These are phyloP conservation scores for Columba livia DNA, from an alignment of 2,113 vertebrate species.

Conservation along the genomic window DNA sequence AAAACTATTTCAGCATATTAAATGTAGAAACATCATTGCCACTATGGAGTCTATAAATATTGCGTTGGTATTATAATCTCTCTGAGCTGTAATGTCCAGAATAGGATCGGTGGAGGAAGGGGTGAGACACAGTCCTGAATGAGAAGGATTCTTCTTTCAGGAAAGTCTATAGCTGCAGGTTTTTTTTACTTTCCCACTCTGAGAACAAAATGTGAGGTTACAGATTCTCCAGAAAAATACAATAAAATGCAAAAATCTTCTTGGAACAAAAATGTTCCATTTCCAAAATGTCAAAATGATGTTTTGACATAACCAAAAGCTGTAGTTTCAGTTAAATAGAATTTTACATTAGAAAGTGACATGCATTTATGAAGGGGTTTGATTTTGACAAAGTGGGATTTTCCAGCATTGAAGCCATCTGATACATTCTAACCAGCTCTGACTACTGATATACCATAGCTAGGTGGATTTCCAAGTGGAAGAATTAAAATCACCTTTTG, in stretches of 20 bases:
- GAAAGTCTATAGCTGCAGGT: not conserved
- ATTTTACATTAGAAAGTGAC: conserved; percentile 31
- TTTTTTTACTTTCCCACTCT: not conserved
- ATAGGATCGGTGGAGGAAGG: not conserved
- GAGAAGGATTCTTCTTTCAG: not conserved
- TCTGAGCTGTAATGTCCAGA: not conserved
- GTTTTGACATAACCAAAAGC: conserved; percentile 52
- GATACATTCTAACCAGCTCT: not conserved
- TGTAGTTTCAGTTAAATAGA: conserved; percentile 49
- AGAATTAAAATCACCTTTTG: not conserved
- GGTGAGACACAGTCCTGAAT: not conserved
- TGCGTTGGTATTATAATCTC: not conserved
- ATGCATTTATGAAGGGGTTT: conserved; percentile 36
- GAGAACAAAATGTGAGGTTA: not conserved
- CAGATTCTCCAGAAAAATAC: not conserved
- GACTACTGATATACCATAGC: not conserved
- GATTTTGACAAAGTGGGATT: conserved; percentile 41
- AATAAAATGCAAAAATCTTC: conserved; percentile 40
- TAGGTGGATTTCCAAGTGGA: not conserved
- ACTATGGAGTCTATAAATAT: not conserved
- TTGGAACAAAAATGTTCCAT: conserved; percentile 30
- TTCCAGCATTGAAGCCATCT: conserved; percentile 32
- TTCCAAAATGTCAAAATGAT: conserved; percentile 39
- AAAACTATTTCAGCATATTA: not conserved
- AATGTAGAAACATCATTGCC: not conserved